Conservation (phyloP, 2,888 invertebrate genomes). For the Nesidiocoris tenuis region DNA sequence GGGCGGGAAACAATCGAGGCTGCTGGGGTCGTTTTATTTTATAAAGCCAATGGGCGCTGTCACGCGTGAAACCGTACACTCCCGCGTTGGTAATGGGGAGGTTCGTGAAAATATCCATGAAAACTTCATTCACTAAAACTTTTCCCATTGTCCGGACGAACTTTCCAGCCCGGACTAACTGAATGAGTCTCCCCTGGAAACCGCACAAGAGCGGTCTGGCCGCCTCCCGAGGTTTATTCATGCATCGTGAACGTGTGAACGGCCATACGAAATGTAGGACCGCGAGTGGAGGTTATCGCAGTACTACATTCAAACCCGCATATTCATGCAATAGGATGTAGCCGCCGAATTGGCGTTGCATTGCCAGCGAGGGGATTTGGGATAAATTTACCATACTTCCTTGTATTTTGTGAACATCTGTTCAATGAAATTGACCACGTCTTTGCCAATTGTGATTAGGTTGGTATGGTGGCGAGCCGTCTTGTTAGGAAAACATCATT, state of each 20-base stretch:
- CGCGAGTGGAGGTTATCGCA: too few relatives aligned
- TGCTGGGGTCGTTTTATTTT: background rate
- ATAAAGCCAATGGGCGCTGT: background rate
- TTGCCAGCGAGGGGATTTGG: too few relatives aligned
- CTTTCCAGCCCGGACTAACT: background rate
- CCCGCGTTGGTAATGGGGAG: background rate
- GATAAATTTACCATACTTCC: too few relatives aligned
- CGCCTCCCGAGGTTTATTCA: background rate
- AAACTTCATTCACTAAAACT: background rate
- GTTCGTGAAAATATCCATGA: background rate
- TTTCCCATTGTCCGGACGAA: background rate
- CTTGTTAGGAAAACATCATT: too few relatives aligned
- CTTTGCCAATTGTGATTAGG: too few relatives aligned
- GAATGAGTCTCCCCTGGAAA: background rate
- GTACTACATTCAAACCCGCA: too few relatives aligned
- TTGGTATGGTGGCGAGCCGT: too few relatives aligned
- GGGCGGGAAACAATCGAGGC: background rate
- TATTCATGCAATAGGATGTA: too few relatives aligned
- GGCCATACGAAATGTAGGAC: background rate
- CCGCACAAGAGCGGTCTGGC: background rate
- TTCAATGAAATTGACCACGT: too few relatives aligned
- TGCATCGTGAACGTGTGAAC: background rate
- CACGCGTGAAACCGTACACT: background rate
- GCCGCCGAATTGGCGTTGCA: too few relatives aligned
- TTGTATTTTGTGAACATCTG: too few relatives aligned